Conservation (phyloP, 2,888 invertebrate species). For the Lasioglossum calceatum region DNA sequence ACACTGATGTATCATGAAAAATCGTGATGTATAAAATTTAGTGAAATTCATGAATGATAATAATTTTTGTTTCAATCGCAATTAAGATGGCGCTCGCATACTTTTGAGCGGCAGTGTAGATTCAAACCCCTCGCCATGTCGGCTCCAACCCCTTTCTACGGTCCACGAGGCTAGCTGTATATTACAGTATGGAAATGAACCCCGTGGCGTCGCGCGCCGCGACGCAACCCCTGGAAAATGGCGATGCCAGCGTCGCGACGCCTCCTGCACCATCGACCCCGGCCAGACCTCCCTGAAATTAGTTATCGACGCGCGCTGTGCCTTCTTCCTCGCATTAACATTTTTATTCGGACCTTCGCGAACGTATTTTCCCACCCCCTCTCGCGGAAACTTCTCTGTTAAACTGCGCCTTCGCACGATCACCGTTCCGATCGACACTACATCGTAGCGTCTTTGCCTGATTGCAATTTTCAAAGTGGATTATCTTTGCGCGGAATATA, state of each 20-base stretch:
- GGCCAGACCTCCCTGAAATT: slow-evolving; percentile 45
- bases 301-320: slow-evolving; percentile 47
- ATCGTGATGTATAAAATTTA: no score
- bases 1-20: no score
- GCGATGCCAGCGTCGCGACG: slow-evolving; percentile 28
- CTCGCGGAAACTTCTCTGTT: background rate
- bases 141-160: slow-evolving; percentile 40
- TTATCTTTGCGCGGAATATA: background rate
- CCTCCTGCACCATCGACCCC: slow-evolving; percentile 1
- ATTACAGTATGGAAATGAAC: slow-evolving; percentile 59
- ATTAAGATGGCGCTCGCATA: background rate
- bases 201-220: slow-evolving; percentile 25
- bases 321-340: slow-evolving; percentile 15
- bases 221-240: slow-evolving; percentile 52
- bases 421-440: background rate
- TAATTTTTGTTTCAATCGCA: background rate
- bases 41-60: background rate
- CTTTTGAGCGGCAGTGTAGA: slow-evolving; percentile 4
- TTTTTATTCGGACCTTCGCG: slow-evolving; percentile 10
- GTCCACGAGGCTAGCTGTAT: slow-evolving; percentile 34
- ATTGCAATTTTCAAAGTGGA: background rate
- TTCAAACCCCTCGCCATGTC: slow-evolving; percentile 28
- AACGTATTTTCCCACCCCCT: background rate
- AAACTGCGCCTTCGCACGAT: background rate
- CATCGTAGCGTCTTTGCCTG: background rate